These are phyloP conservation scores for Crioceris asparagi DNA, from an alignment of 2,888 invertebrate genomes.

Conservation along the genomic window DNA sequence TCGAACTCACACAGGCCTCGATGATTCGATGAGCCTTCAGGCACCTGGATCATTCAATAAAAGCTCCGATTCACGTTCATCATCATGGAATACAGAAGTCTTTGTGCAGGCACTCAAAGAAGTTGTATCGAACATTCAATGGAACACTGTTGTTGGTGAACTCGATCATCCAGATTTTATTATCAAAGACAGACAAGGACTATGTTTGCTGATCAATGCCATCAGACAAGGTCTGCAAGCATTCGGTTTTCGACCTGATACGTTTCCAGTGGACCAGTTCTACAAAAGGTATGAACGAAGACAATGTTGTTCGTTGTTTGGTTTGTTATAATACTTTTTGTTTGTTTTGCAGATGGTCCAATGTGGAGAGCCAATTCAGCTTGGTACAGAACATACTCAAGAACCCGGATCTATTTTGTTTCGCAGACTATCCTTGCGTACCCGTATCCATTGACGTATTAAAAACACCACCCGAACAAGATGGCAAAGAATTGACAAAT, in stretches of 20 bases:
- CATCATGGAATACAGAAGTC: constrained; percentile 85
- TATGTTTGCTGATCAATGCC: constrained; percentile 73
- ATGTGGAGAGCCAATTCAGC: constrained; percentile 86
- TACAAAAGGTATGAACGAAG: too few species aligned
- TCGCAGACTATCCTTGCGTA: constrained; percentile 84
- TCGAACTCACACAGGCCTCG: constrained; percentile 67
- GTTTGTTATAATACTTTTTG: too few species aligned
- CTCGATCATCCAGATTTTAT: constrained; percentile 86
- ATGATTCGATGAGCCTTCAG: constrained; percentile 44
- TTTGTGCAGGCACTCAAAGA: constrained; percentile 90
- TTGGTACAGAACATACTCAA: constrained; percentile 78
- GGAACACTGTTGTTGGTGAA: constrained; percentile 88
- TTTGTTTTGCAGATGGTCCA: constrained; percentile 59
- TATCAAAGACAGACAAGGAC: constrained; percentile 75
- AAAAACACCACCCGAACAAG: constrained; percentile 90
- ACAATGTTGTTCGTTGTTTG: constrained; percentile 27
- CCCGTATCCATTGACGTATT: constrained; percentile 78
- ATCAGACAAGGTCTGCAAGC: constrained; percentile 62
- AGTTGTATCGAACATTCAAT: constrained; percentile 72
- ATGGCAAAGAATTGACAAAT: constrained; percentile 84
- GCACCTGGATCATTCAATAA: constrained; percentile 52
- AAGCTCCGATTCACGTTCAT: constrained; percentile 35
- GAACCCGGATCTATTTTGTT: constrained; percentile 86
- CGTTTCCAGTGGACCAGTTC: constrained; percentile 80
- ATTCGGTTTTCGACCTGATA: constrained; percentile 55